Evolutionary conservation across 1,140 invertebrate genomes (phyloP).

Genomic region (Hyphantria cunea): DNA sequence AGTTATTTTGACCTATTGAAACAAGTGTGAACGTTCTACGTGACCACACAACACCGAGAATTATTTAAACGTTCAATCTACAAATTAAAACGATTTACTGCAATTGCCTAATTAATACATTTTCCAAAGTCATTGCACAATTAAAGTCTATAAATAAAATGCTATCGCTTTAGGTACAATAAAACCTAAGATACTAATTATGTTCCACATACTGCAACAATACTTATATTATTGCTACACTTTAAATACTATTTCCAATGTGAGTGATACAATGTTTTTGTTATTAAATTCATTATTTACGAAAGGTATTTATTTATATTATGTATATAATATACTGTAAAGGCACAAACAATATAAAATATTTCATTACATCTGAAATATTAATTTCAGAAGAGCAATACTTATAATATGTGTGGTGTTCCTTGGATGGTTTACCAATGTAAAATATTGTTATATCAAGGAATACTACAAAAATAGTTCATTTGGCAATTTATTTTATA

Average conservation of each 20-base stretch:
- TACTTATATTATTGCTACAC: constrained; percentile 51
- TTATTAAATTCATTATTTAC: constrained; percentile 28
- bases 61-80: constrained; percentile 42
- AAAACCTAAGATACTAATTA: constrained; percentile 38
- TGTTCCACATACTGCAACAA: constrained; percentile 40
- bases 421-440: constrained; percentile 47
- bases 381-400: constrained; percentile 35
- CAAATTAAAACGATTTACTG: constrained; percentile 35
- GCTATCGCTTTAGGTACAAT: constrained; percentile 39
- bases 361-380: constrained; percentile 46
- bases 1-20: constrained; percentile 35
- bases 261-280: constrained; percentile 15
- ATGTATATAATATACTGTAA: constrained; percentile 55
- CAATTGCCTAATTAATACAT: constrained; percentile 19
- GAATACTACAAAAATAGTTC: constrained; percentile 75
- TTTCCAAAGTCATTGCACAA: constrained; percentile 25
- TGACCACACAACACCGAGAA: constrained; percentile 59
- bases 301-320: constrained; percentile 57
- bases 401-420: constrained; percentile 40
- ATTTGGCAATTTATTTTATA: constrained; percentile 68
- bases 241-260: constrained; percentile 52
- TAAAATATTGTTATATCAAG: constrained; percentile 61
- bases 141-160: constrained; percentile 41
- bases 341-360: constrained; percentile 73
- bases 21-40: constrained; percentile 34